A percentile compares a stretch with the other conserved stretches of the same genome.
Conservation (phyloP, 2,797 vertebrate species). For the Falco biarmicus region DNA sequence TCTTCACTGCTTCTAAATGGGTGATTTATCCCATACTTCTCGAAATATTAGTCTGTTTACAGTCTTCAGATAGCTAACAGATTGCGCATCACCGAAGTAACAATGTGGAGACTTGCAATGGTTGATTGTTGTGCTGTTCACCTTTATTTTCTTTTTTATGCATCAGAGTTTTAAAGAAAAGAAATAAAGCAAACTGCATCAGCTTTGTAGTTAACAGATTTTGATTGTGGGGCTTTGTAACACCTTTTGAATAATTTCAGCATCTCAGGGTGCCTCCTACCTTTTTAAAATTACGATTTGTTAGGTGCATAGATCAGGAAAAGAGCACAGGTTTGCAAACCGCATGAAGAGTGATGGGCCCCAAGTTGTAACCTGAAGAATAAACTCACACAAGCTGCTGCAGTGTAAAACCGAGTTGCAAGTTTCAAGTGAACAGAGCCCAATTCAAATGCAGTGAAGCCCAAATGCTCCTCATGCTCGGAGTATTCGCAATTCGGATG, state of each 20-base stretch:
- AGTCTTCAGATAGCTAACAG: conserved; percentile 60
- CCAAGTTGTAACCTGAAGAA: background rate
- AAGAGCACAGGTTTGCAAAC: background rate
- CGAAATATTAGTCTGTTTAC: conserved; percentile 72
- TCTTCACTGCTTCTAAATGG: conserved; percentile 65
- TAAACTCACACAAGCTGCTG: background rate
- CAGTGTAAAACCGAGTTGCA: background rate
- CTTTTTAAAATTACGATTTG: background rate
- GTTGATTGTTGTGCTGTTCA: conserved; percentile 22
- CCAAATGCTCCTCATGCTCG: background rate
- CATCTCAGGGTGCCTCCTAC: background rate
- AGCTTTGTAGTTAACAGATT: background rate
- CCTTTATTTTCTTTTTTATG: background rate
- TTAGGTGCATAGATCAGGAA: background rate
- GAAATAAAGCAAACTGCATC: background rate
- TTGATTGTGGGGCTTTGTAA: background rate
- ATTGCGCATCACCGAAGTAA: conserved; percentile 49
- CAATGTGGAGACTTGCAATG: conserved; percentile 4
- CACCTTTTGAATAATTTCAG: background rate
- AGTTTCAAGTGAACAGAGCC: background rate
- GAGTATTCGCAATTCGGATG: background rate
- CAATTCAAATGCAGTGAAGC: background rate
- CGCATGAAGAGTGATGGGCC: background rate
- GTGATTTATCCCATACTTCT: conserved; percentile 68
- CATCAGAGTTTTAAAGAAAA: background rate